Base-by-base conservation (phyloP, 1,140 invertebrate species). In the Oncopeltus fasciatus region DNA sequence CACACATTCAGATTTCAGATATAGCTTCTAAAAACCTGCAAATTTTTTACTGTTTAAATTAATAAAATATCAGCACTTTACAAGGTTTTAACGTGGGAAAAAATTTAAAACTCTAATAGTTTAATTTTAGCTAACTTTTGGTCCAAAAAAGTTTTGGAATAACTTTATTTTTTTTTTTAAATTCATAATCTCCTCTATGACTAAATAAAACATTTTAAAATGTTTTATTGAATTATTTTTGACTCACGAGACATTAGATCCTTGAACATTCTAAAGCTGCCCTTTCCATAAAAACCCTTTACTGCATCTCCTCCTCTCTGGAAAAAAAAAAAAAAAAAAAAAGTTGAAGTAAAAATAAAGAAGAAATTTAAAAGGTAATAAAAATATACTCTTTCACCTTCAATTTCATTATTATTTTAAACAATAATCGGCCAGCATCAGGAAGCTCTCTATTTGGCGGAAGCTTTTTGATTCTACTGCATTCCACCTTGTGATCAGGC, bases 171-270 rank as follows among this genome's bases (percentile, higher is more conserved):
- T n/a, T n/a, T n/a, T n/a, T n/a, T n/a, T n/a, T n/a, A n/a, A n/a
- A n/a, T n/a, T n/a, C n/a, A n/a, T n/a, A n/a, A n/a, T n/a, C n/a
- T n/a, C n/a, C n/a, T n/a, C n/a, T n/a, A n/a, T n/a, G n/a, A n/a
- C n/a, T n/a, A n/a, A n/a, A n/a, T n/a, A n/a, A n/a, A n/a, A n/a
- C n/a, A n/a, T n/a, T n/a, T n/a, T n/a, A n/a, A n/a, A n/a, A n/a
- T n/a, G n/a, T n/a, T n/a, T n/a, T n/a, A n/a, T n/a, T n/a, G n/a
- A n/a, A n/a, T n/a, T n/a, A n/a, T n/a, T n/a, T n/a, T n/a, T n/a
- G n/a, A 79, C 83, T 81, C 77, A 91, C 88, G 89, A 26, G 88
- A 88, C 86, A 91, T 89, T 4, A 91, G 72, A 74, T 91, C 86
- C 66, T 85, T 83, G 74, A 89, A 92, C 72, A 81, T 82, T 65